phyloP scores from a whole-genome alignment of 1,140 invertebrate species.

The Belonocnema kinseyi region DNA sequence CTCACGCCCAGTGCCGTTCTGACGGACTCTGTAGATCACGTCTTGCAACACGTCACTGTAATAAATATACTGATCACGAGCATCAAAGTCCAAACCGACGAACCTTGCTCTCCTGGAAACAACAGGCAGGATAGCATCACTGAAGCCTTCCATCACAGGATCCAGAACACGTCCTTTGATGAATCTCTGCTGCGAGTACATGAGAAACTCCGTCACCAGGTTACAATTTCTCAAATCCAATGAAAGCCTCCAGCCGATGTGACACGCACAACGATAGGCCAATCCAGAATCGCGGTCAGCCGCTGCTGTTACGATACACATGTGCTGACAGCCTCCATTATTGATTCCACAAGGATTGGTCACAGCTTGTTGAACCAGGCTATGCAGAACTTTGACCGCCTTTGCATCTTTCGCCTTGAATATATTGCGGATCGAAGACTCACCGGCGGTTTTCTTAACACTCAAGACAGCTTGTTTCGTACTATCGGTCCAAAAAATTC shows the following conservation, averaged over 20 bases:
- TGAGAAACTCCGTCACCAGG: constrained; percentile 92
- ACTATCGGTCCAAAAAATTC: constrained; percentile 96
- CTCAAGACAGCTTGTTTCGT: constrained; percentile 96
- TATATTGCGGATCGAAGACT: constrained; percentile 85
- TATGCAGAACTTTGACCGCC: constrained; percentile 88
- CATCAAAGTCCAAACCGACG: constrained; percentile 98
- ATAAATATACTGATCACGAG: constrained; percentile 93
- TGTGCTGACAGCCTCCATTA: constrained; percentile 95
- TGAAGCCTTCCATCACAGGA: constrained; percentile 92
- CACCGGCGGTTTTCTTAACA: constrained; percentile 91
- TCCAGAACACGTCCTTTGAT: constrained; percentile 96
- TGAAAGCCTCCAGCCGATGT: constrained; percentile 89
- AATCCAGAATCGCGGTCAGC: constrained; percentile 85
- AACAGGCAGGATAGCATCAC: constrained; percentile 94
- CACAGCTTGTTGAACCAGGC: constrained; percentile 84
- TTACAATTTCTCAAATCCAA: constrained; percentile 89
- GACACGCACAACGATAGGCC: constrained; percentile 95
- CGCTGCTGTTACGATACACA: constrained; percentile 93
- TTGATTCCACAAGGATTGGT: constrained; percentile 93
- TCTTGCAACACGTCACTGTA: constrained; percentile 98
- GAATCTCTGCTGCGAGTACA: constrained; percentile 98
- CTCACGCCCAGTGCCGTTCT: constrained; percentile 91
- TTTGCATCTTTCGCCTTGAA: constrained; percentile 90
- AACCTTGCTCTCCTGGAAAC: constrained; percentile 94
- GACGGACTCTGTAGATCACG: constrained; percentile 94